Evolutionary conservation across 2,797 vertebrate genomes (phyloP).

Genomic region (Delichon dasypus): DNA sequence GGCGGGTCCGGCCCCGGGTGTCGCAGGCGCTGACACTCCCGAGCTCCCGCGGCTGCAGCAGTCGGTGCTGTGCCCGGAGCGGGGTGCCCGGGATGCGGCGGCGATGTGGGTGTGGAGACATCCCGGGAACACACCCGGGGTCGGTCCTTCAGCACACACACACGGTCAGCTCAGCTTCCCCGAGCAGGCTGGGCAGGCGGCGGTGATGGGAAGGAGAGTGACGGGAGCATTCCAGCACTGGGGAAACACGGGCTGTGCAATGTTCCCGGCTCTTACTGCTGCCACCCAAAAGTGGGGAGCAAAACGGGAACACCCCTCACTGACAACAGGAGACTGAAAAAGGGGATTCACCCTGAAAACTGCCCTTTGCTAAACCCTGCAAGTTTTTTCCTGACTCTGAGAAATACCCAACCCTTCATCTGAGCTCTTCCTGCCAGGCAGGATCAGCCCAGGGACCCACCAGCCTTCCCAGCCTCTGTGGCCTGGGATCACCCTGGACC

Average conservation of each 20-base stretch:
- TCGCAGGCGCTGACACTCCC: accelerated
- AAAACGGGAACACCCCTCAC: neutral
- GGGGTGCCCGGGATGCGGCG: neutral
- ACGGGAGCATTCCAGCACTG: accelerated
- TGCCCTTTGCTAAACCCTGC: neutral
- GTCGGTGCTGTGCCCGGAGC: neutral
- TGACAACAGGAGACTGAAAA: neutral
- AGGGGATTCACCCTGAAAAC: neutral
- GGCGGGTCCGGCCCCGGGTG: neutral
- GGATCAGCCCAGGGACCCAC: neutral
- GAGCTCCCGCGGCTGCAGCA: neutral
- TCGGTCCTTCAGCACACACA: neutral
- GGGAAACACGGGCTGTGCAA: accelerated
- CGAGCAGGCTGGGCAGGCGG: neutral
- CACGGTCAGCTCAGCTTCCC: neutral
- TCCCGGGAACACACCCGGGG: neutral
- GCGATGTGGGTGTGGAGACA: neutral
- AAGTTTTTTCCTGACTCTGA: neutral
- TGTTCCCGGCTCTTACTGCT: neutral
- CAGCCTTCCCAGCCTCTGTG: accelerated
- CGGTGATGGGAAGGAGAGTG: accelerated
- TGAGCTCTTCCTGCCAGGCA: neutral
- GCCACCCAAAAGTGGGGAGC: neutral
- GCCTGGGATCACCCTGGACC: neutral
- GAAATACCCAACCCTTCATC: neutral